These are phyloP conservation scores for Cephus spinipes DNA, from an alignment of 2,888 invertebrate species.

Conservation along the genomic window DNA sequence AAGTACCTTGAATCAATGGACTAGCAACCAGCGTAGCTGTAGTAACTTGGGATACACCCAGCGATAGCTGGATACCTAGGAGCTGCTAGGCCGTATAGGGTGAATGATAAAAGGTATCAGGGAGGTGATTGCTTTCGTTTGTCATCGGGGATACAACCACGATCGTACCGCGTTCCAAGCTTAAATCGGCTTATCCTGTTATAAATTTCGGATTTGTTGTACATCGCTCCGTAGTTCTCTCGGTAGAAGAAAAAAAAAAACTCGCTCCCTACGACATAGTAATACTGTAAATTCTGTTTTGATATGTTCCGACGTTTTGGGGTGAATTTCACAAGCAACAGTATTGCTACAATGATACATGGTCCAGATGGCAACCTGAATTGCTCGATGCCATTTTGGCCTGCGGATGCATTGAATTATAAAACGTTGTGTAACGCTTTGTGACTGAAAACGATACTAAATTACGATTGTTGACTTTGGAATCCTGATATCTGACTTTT, in stretches of 20 bases:
- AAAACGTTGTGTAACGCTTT: slow-evolving; percentile 5
- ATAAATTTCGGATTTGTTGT: slow-evolving; percentile 45
- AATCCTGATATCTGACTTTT: not conserved
- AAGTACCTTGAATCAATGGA: too few relatives aligned
- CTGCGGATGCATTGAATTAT: slow-evolving; percentile 1
- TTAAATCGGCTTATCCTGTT: slow-evolving; percentile 41
- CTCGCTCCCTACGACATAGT: not conserved
- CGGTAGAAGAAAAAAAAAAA: slow-evolving; percentile 15
- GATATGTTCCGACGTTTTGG: slow-evolving; percentile 20
- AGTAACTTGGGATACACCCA: too few relatives aligned
- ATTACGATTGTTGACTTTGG: not conserved
- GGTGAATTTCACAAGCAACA: slow-evolving; percentile 12
- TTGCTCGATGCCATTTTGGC: slow-evolving; percentile 7
- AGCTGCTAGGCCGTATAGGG: not conserved
- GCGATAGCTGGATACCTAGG: not conserved
- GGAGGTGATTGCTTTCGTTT: slow-evolving; percentile 8
- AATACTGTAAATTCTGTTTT: slow-evolving; percentile 13
- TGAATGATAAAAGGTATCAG: not conserved
- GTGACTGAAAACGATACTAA: not conserved
- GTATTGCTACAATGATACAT: slow-evolving; percentile 16
- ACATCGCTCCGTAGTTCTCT: slow-evolving; percentile 30
- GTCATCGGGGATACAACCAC: slow-evolving; percentile 16
- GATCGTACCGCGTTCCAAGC: slow-evolving; percentile 22
- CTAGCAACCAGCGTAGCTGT: too few relatives aligned
- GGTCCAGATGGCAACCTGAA: slow-evolving; percentile 13